Evolutionary conservation across 2,797 vertebrate genomes (phyloP).

Genomic region (Sebastes glaucus): DNA sequence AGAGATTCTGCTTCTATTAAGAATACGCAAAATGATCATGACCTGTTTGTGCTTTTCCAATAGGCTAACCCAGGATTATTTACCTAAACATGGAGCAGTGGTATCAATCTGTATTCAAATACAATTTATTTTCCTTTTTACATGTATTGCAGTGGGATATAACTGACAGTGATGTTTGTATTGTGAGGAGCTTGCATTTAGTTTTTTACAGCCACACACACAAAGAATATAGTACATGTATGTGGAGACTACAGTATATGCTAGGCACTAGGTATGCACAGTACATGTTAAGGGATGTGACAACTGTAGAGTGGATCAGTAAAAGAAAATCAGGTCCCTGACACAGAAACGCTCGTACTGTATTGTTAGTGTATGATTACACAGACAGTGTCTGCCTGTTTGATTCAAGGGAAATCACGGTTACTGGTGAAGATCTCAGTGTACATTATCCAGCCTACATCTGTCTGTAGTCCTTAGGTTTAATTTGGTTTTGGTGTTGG

Average conservation of each 20-base stretch:
- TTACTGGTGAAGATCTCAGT: not conserved
- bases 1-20: constrained; percentile 16
- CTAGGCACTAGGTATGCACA: constrained; percentile 74
- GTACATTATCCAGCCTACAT: not conserved
- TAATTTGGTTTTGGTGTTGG: not conserved
- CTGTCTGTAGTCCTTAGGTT: not conserved
- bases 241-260: constrained; percentile 55
- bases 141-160: constrained; percentile 66
- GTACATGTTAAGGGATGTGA: constrained; percentile 41
- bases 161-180: constrained; percentile 57
- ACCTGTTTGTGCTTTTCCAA: constrained; percentile 10
- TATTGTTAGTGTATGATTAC: not conserved
- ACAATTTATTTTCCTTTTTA: constrained; percentile 61
- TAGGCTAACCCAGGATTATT: not conserved
- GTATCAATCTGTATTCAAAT: constrained; percentile 54
- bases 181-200: constrained; percentile 56
- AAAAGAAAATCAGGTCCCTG: constrained; percentile 41
- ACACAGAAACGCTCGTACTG: constrained; percentile 10
- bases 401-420: not conserved
- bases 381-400: not conserved
- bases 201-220: constrained; percentile 64
- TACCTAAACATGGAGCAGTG: constrained; percentile 34
- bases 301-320: constrained; percentile 15
- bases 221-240: constrained; percentile 55
- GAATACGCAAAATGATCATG: not conserved